Evolutionary conservation across 2,888 invertebrate species (phyloP).

Genomic region (Tortrix viridana): DNA sequence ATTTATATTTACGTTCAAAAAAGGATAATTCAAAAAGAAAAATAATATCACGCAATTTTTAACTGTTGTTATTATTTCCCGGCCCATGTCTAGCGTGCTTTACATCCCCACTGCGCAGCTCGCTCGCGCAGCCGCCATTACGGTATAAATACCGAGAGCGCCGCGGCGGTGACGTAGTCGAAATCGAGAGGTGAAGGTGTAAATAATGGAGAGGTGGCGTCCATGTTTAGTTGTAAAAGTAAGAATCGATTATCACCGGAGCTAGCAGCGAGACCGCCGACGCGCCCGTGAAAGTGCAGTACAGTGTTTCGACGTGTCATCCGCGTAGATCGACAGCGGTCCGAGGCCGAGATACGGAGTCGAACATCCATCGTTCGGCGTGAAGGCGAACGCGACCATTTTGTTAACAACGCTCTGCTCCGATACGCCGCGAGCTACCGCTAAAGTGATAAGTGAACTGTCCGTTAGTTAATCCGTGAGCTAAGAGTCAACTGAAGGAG

Average conservation of each 20-base stretch:
- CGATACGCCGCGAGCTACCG: constrained; percentile 57
- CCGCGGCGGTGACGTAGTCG: constrained; percentile 77
- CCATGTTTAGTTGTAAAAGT: constrained; percentile 72
- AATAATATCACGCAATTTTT: neutral
- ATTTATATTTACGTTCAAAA: neutral
- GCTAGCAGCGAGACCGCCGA: constrained; percentile 81
- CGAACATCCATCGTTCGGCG: constrained; percentile 53
- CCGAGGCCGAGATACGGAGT: constrained; percentile 70
- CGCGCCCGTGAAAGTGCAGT: constrained; percentile 77
- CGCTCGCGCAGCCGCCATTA: constrained; percentile 72
- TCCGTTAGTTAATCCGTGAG: constrained; percentile 48
- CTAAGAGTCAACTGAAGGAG: constrained; percentile 44
- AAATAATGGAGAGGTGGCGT: constrained; percentile 82
- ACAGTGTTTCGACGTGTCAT: constrained; percentile 82
- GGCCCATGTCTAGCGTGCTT: constrained; percentile 54
- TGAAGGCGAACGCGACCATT: constrained; percentile 69
- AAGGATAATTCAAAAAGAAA: neutral
- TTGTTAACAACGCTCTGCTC: constrained; percentile 67
- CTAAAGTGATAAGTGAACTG: constrained; percentile 66
- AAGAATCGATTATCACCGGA: constrained; percentile 77
- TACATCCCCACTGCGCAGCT: constrained; percentile 73
- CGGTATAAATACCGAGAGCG: constrained; percentile 68
- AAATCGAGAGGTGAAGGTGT: constrained; percentile 80
- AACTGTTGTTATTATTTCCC: constrained; percentile 1
- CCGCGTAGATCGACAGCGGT: constrained; percentile 76